Evolutionary conservation across 2,888 invertebrate genomes (phyloP).

Genomic region (Melinopterus prodromus): DNA sequence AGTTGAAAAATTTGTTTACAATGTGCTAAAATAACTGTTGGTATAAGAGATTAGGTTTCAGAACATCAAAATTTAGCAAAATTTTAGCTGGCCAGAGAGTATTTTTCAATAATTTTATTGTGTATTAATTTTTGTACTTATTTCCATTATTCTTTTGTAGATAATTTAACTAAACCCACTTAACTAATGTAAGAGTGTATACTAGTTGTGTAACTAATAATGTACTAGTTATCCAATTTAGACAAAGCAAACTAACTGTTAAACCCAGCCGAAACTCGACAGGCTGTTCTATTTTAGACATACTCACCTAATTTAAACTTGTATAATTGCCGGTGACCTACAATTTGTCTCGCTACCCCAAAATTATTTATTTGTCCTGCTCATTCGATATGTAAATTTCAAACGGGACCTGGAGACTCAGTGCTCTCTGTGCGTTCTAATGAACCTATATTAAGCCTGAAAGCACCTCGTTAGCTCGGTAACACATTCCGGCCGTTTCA

Average conservation of each 20-base stretch:
- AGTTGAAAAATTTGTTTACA: no score
- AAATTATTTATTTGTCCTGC: slow-evolving; percentile 4
- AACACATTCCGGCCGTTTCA: neutral
- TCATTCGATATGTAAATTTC: neutral
- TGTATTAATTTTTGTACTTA: no score
- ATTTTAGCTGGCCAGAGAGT: no score
- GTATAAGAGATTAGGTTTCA: no score
- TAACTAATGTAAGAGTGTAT: neutral
- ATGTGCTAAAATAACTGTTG: no score
- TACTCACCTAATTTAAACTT: neutral
- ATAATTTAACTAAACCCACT: no score
- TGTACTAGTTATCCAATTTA: neutral
- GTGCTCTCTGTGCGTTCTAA: neutral
- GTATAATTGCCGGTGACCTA: neutral
- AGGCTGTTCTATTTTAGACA: neutral
- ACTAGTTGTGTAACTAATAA: neutral
- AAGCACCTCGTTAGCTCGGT: neutral
- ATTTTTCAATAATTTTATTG: no score
- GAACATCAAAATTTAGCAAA: no score
- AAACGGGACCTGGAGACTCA: neutral
- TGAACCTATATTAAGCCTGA: neutral
- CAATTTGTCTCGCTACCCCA: neutral
- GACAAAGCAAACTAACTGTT: neutral
- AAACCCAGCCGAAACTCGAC: neutral
- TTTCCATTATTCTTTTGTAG: no score